Evolutionary conservation across 1,140 invertebrate species (phyloP), one percentile per base, ranked within the genome.

Genomic region (Lepidotrigona ventralis): DNA sequence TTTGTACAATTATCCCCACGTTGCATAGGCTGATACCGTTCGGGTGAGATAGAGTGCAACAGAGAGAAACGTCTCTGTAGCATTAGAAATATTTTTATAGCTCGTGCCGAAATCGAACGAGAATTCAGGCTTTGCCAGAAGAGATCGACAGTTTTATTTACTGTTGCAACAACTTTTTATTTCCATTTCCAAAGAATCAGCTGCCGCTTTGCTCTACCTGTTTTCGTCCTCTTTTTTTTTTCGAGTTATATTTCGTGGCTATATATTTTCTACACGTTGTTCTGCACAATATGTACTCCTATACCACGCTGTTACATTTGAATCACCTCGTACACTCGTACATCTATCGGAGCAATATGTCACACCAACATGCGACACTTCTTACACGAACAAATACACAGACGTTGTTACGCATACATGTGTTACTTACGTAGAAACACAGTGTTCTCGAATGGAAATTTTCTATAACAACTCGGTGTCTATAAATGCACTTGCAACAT

Each of bases 161-260:
- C 51, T 69, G 69, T 63, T 77, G 66, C 60, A 39, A 39, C 71
- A 76, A 79, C 26, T 29, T 88, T n/a, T 86, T 79, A 77, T 86
- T 76, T 60, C 80, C 75, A 81, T 75, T 85, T 75, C 64, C 79
- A 58, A 73, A 79, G 63, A 19, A 73, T 81, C 81, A 73, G 77
- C 83, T 89, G 81, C 73, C 86, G 86, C 88, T 91, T 89, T 72
- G 81, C 85, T 88, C 77, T 84, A 83, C 80, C 77, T 86, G 85
- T 74, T n/a, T 23, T 69, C 75, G 80, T 60, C 75, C 39, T 46
- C 9, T 46, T 8, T 46, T 46, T 85, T 74, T 86, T 85, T 83
- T 89, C 82, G 51, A 88, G 69, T 81, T 86, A 23, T n/a, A n/a
- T n/a, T n/a, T n/a, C 69, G 39, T 83, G 77, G 76, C 53, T 84